Evolutionary conservation across 1,140 invertebrate species (phyloP).

Genomic region (Ectropis grisescens): DNA sequence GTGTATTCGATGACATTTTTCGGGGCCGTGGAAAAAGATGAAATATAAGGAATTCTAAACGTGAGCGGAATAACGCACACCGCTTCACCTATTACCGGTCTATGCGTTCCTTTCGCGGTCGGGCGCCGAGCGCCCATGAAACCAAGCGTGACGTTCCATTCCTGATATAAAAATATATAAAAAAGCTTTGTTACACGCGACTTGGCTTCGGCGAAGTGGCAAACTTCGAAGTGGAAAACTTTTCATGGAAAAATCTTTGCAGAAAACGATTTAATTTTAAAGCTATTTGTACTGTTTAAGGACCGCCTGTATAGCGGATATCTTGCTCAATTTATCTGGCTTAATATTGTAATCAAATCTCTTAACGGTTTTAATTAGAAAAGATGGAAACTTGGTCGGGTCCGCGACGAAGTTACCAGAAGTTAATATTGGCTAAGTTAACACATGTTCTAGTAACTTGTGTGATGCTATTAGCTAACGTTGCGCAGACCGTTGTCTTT

Average conservation of each 20-base stretch:
- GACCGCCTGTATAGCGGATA: slow-evolving; percentile 17
- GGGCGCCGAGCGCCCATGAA: slow-evolving; percentile 50
- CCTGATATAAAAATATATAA: slow-evolving; percentile 68
- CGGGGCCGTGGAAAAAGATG: slow-evolving; percentile 65
- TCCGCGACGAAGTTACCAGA: no score
- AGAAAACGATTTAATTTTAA: slow-evolving; percentile 64
- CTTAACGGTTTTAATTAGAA: neutral
- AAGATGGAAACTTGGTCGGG: no score
- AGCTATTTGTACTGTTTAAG: slow-evolving; percentile 55
- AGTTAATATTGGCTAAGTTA: no score
- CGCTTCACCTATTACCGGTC: slow-evolving; percentile 61
- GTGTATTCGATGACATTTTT: slow-evolving; percentile 70
- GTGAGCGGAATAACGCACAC: slow-evolving; percentile 57
- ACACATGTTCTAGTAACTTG: slow-evolving; percentile 10
- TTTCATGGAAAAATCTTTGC: slow-evolving; percentile 64
- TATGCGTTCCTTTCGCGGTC: slow-evolving; percentile 61
- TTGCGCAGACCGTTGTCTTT: slow-evolving; percentile 20
- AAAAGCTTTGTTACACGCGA: slow-evolving; percentile 67
- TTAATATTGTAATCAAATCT: slow-evolving; percentile 10
- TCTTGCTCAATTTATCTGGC: slow-evolving; percentile 14
- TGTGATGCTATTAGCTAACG: slow-evolving; percentile 18
- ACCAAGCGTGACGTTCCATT: slow-evolving; percentile 63
- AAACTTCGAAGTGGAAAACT: slow-evolving; percentile 69
- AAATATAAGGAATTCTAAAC: slow-evolving; percentile 68
- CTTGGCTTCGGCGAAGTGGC: slow-evolving; percentile 61